Base-by-base conservation (phyloP, 2,888 invertebrate genomes). In the Scaptomyza caliginosa region DNA sequence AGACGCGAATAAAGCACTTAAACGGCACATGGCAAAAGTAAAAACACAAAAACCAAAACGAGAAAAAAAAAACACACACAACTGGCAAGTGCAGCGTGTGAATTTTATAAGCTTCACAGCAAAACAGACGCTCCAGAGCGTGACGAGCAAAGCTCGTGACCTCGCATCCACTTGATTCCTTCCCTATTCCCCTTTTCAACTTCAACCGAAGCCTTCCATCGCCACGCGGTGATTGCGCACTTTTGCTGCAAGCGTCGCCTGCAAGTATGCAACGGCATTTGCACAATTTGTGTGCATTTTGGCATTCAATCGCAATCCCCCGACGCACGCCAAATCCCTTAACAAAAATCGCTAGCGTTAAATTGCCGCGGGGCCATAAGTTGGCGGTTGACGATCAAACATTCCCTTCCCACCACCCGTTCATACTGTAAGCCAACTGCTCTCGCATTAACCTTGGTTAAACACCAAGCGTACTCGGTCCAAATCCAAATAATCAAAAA, bases 281-380 rank as follows among this genome's bases (percentile, higher is more conserved):
- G 59, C 48, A 50, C 78, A 78, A 78, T 81, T 78, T 78, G 81
- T 78, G 84, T 77, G 81, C 81, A 81, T 81, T 80, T 74, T 73
- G 81, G 84, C 80, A 80, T 84, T 80, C 80, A 80, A 80, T 80
- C 77, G 81, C 68, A 60, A 67, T 68, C 58, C 69, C 76, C 43
- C 56, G 58, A 60, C 58, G 40, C 58, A 38, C 16, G 51, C 46
- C 62, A 76, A 79, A 83, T 79, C 77, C 83, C 80, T 74, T 77
- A 69, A 54, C 85, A 56, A 65, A 74, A 81, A 77, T 81, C 85
- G 85, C 72, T 68, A 85, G 85, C 81, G 85, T 81, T 81, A 81
- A 81, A 81, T 81, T 81, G 81, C 77, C 79, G 81, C 60, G 52
- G 65, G 67, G 68, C 68, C 68, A 74, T 75, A 83, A 78, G 76